Base-by-base conservation (phyloP, 2,888 invertebrate species). In the Gymnocheta viridis region DNA sequence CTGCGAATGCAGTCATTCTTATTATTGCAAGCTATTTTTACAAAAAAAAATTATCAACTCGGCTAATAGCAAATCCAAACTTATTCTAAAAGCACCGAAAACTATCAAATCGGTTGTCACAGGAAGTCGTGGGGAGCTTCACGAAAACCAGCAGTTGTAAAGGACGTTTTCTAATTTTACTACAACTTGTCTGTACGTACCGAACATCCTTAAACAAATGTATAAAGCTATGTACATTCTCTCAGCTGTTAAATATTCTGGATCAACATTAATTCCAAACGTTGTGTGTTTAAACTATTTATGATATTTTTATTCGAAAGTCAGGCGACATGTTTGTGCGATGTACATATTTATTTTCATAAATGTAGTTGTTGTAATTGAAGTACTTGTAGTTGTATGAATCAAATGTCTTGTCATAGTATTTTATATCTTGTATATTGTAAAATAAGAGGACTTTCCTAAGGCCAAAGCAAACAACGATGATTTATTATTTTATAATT, bases 401-500 rank as follows among this genome's bases (percentile, higher is more conserved):
- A 66, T 66, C 64, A 35, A 79, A 79, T 66, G 56, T 79, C 79
- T 72, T 79, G 79, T 79, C 79, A 72, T 72, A 79, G 35, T 19
- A 74, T 54, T 64, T 62, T 62, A 60, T 78, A 60, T 79, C 72
- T 78, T 78, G 73, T 74, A 56, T 73, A 73, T 84, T 81, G 77
- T 81, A 84, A 84, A n/a, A 84, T 78, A 73, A 77, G 78, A 76
- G 78, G 85, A 82, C 82, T 85, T 79, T 82, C 82, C 85, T 82
- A n/a, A 60, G 82, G 82, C 84, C 77, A 78, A 84, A 77, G 77
- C 58, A 84, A 82, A 85, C 77, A 72, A 79, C 82, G 73, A 86
- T 86, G 86, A 86, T 86, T 86, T 85, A 86, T 85, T 82, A 85
- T 85, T 85, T 84, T 85, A 85, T 86, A 86, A 86, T 86, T 85